These are phyloP conservation scores for Streptopelia turtur DNA, from an alignment of 2,797 vertebrate genomes.

Conservation along the genomic window DNA sequence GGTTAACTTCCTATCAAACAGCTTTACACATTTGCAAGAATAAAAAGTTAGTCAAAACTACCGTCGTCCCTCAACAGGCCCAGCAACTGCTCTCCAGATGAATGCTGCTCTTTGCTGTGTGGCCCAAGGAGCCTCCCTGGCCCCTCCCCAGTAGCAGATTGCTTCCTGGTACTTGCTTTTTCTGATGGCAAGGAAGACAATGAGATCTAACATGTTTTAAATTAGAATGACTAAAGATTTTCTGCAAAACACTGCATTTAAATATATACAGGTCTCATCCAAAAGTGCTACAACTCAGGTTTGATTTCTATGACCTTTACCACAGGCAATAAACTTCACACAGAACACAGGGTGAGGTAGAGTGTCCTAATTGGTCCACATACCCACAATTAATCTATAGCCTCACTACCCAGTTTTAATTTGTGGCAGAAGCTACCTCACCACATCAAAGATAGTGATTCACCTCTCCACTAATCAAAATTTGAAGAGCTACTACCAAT, in stretches of 20 bases:
- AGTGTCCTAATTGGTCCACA: slow-evolving; percentile 36
- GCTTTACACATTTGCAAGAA: neutral
- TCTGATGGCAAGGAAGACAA: slow-evolving; percentile 11
- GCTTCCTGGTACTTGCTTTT: neutral
- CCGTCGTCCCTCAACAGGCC: neutral
- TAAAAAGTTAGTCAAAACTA: neutral
- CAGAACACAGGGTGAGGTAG: neutral
- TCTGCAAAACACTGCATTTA: neutral
- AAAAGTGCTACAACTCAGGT: neutral
- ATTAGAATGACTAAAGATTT: slow-evolving; percentile 11
- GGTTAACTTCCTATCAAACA: neutral
- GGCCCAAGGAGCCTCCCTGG: neutral
- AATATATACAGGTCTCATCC: neutral
- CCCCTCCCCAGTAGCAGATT: neutral
- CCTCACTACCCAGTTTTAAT: slow-evolving; percentile 48
- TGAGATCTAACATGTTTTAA: neutral
- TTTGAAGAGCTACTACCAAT: slow-evolving; percentile 58
- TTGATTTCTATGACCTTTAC: slow-evolving; percentile 57
- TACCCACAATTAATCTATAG: slow-evolving; percentile 62
- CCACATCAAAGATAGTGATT: slow-evolving; percentile 62
- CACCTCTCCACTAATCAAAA: slow-evolving; percentile 66
- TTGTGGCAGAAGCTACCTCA: slow-evolving; percentile 25
- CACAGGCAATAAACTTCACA: slow-evolving; percentile 44
- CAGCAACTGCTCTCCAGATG: slow-evolving; percentile 56
- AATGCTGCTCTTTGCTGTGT: slow-evolving; percentile 6